Evolutionary conservation across 2,797 vertebrate genomes (phyloP), one percentile per base, ranked within the genome.

Genomic region (Galagoides demidoff): DNA sequence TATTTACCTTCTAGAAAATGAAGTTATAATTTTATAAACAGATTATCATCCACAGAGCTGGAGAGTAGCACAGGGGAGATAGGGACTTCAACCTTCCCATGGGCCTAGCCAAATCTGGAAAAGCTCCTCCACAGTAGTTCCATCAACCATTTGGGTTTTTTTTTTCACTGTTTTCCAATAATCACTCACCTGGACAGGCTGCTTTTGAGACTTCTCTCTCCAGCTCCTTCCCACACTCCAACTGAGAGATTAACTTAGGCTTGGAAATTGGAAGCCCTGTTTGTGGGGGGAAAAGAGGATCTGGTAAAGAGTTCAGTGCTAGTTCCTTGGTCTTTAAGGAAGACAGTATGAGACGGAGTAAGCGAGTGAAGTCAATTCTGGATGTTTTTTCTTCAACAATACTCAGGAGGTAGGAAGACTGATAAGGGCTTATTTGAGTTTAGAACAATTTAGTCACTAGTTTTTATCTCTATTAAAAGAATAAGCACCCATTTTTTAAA

Each of bases 211-310:
- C 57, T 79, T 94, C 76, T 90, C 74, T 94, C 73, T 94, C 91
- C 43, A 92, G 57, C 7, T 71, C 93, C 43, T 95, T 82, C 64
- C 63, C 81, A 59, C n/a, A 64, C 27, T 93, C 96, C 89, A 96
- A 74, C 27, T 93, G 96, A 92, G 89, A 95, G 73, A 96, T 92
- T 43, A 88, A 63, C 71, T 85, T 77, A 34, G 96, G 89, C 45
- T 92, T 97, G 82, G 95, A 94, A 92, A 97, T 93, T 61, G 94
- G 89, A 96, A 97, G 95, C n/a, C 96, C 97, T 97, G 82, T 78
- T 92, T 22, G 74, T 19, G 39, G 52, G 10, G 92, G 92, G 39
- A 87, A 92, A 74, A 55, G 59, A 19, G 57, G 37, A 8, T 70
- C 43, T 61, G 29, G 43, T 90, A 87, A 86, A 87, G 31, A 82